These are phyloP conservation scores for Ceratina calcarata DNA, from an alignment of 1,140 invertebrate species.

Conservation along the genomic window DNA sequence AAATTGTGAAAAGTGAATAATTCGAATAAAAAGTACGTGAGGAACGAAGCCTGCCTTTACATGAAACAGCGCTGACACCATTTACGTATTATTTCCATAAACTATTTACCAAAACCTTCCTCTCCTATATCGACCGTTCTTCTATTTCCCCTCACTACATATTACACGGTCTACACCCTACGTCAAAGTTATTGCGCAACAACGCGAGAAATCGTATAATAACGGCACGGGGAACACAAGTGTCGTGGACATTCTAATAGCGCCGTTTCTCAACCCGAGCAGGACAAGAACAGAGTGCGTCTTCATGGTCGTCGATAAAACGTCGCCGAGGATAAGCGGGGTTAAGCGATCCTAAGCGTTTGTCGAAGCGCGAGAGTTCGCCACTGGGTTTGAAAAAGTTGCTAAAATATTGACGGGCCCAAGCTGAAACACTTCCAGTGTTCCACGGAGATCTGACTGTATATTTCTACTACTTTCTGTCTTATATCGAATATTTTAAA, in stretches of 20 bases:
- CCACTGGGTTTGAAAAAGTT: conserved; percentile 66
- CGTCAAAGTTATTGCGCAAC: conserved; percentile 1
- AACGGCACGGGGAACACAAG: background rate
- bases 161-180: background rate
- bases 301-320: conserved; percentile 55
- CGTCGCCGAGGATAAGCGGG: conserved; percentile 43
- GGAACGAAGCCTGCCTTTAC: too few relatives aligned
- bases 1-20: too few relatives aligned
- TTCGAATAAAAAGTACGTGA: too few relatives aligned
- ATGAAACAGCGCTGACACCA: too few relatives aligned
- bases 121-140: background rate
- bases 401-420: conserved; percentile 75
- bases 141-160: background rate
- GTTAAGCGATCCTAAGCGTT: conserved; percentile 66
- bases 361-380: conserved; percentile 65
- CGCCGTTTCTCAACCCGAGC: conserved; percentile 20
- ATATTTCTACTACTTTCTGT: background rate
- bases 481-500: background rate
- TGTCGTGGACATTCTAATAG: conserved; percentile 22
- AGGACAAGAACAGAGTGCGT: conserved; percentile 1
- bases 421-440: conserved; percentile 73
- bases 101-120: background rate
- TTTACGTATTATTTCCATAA: background rate
- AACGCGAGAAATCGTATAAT: conserved; percentile 13
- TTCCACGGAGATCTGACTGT: conserved; percentile 51